Percentiles rank a stretch among this genome's conserved stretches.
Conservation (phyloP, 1,140 invertebrate genomes). For the Lepidotrigona ventralis region DNA sequence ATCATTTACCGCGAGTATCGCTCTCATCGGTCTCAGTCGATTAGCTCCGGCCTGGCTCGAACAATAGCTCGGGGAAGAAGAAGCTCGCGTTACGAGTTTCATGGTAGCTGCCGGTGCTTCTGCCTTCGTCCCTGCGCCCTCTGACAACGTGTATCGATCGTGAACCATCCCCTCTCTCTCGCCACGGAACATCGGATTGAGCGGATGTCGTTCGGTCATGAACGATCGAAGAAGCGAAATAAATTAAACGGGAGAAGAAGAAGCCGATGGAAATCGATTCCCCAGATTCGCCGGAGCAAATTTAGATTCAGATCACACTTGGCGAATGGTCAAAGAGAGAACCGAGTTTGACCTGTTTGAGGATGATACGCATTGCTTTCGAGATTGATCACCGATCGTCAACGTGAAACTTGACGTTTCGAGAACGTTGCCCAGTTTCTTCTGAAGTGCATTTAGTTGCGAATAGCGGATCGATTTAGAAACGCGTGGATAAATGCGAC, state of each 20-base stretch:
- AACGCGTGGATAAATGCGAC: too few species aligned
- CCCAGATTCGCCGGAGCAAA: background rate
- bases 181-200: slow-evolving; percentile 5
- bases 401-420: slow-evolving; percentile 24
- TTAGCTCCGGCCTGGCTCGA: slow-evolving; percentile 52
- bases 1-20: slow-evolving; percentile 49
- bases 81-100: slow-evolving; percentile 61
- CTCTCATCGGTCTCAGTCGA: slow-evolving; percentile 54
- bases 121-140: background rate
- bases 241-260: background rate
- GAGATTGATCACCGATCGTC: slow-evolving; percentile 38
- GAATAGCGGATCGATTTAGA: too few species aligned
- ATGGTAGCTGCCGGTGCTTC: slow-evolving; percentile 52
- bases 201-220: background rate
- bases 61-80: slow-evolving; percentile 63
- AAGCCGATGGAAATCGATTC: slow-evolving; percentile 16
- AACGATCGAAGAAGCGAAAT: background rate
- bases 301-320: slow-evolving; percentile 25
- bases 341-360: slow-evolving; percentile 42
- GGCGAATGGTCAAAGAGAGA: background rate
- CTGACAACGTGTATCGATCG: slow-evolving; percentile 17
- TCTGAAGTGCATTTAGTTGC: background rate
- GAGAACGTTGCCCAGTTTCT: too few species aligned
- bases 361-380: slow-evolving; percentile 25
- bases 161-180: background rate